phyloP scores from a whole-genome alignment of 2,113 vertebrate genomes.

The Mobula birostris region DNA sequence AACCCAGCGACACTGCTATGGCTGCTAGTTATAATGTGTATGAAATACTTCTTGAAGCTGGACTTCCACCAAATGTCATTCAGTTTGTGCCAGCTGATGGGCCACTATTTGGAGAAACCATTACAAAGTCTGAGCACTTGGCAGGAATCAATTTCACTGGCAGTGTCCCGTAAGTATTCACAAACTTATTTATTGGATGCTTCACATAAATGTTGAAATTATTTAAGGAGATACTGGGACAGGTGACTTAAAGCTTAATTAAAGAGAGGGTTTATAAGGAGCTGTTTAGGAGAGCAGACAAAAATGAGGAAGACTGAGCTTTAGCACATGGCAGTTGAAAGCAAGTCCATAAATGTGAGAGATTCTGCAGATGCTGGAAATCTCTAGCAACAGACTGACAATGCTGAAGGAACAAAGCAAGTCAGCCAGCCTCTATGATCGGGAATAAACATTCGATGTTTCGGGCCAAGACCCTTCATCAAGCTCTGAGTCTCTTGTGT shows the following conservation, averaged over 20 bases:
- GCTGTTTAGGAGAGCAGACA: background rate
- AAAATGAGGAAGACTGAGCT: background rate
- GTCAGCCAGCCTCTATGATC: no score
- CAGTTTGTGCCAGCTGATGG: conserved; percentile 87
- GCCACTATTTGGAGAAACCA: conserved; percentile 72
- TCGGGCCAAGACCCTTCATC: no score
- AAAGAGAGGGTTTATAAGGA: background rate
- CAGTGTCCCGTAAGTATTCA: conserved; percentile 76
- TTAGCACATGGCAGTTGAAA: background rate
- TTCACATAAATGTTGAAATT: no score
- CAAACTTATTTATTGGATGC: background rate
- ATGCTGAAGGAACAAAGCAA: no score
- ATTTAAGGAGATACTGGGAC: background rate
- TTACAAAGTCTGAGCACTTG: conserved; percentile 79
- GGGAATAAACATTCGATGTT: no score
- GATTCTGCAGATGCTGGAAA: no score
- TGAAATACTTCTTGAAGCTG: conserved; percentile 68
- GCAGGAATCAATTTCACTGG: conserved; percentile 93
- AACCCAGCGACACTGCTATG: conserved; percentile 85
- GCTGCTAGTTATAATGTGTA: conserved; percentile 82
- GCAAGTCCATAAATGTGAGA: background rate
- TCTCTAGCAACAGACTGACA: no score
- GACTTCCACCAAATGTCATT: conserved; percentile 79
- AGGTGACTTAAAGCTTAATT: background rate
- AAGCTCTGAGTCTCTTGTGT: no score